Conservation (phyloP, 2,113 vertebrate genomes). For the Cheilinus undulatus region DNA sequence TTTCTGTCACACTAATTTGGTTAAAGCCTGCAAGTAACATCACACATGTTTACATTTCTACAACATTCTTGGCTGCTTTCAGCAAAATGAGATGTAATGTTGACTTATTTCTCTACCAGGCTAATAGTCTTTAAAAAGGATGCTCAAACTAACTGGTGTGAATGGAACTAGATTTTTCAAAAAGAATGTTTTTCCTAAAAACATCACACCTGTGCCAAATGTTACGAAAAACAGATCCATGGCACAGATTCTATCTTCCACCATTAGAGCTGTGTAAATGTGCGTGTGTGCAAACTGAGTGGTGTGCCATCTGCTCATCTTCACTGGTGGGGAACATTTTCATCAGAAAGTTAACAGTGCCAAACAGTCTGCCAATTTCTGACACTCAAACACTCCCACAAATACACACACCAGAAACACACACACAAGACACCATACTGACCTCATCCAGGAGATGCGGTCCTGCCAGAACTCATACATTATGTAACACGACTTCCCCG, state of each 20-base stretch:
- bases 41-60: no score
- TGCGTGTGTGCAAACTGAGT: constrained; percentile 39
- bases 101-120: no score
- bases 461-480: constrained; percentile 96
- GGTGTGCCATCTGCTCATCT: constrained; percentile 74
- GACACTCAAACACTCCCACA: constrained; percentile 32
- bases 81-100: neutral
- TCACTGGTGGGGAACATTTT: constrained; percentile 63
- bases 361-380: constrained; percentile 71
- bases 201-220: no score
- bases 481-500: constrained; percentile 88
- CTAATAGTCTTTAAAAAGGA: no score
- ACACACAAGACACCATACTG: constrained; percentile 43
- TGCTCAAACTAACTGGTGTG: no score
- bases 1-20: no score
- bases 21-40: no score
- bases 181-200: no score
- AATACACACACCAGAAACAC: constrained; percentile 26
- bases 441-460: constrained; percentile 96
- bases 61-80: no score
- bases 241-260: no score
- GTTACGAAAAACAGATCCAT: no score
- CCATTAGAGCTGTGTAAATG: constrained; percentile 23
- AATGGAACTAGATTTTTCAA: no score
- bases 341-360: constrained; percentile 65